A percentile compares a stretch with the other conserved stretches of the same genome.
Evolutionary conservation across 2,888 invertebrate genomes (phyloP).

Genomic region (Lycophotia porphyrea): DNA sequence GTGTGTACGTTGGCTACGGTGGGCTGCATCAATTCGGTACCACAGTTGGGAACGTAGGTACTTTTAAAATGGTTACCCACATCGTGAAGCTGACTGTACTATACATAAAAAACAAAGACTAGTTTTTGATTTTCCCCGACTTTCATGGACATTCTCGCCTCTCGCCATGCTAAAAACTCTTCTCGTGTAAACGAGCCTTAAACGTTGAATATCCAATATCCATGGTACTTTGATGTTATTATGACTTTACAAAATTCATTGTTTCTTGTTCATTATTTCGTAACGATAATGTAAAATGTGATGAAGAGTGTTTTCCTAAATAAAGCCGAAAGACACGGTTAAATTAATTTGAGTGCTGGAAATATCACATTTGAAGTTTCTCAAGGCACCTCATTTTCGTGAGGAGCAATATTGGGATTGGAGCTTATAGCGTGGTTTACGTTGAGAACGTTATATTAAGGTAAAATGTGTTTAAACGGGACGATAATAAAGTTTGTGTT

Average conservation of each 20-base stretch:
- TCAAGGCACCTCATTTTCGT: constrained; percentile 22
- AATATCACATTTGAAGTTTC: constrained; percentile 39
- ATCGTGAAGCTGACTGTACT: no score
- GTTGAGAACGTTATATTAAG: not conserved
- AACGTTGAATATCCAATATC: constrained; percentile 21
- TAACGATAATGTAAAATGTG: constrained; percentile 35
- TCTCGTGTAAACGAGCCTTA: not conserved
- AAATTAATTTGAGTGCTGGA: constrained; percentile 45
- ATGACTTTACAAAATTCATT: constrained; percentile 44
- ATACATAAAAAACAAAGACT: not conserved
- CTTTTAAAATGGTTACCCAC: no score
- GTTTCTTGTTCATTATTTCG: constrained; percentile 38
- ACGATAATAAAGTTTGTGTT: not conserved
- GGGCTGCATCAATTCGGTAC: no score
- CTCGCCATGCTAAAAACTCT: not conserved
- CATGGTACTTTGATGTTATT: constrained; percentile 34
- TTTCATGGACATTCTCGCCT: not conserved
- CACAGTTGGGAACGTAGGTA: no score
- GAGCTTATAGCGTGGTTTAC: constrained; percentile 20
- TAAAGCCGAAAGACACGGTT: constrained; percentile 33
- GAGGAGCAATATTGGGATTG: constrained; percentile 25
- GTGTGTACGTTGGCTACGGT: no score
- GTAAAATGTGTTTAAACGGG: constrained; percentile 9
- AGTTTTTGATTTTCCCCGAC: not conserved
- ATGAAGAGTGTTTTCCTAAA: constrained; percentile 30